Evolutionary conservation across 2,888 invertebrate species (phyloP).

Genomic region (Phyllotreta striolata): DNA sequence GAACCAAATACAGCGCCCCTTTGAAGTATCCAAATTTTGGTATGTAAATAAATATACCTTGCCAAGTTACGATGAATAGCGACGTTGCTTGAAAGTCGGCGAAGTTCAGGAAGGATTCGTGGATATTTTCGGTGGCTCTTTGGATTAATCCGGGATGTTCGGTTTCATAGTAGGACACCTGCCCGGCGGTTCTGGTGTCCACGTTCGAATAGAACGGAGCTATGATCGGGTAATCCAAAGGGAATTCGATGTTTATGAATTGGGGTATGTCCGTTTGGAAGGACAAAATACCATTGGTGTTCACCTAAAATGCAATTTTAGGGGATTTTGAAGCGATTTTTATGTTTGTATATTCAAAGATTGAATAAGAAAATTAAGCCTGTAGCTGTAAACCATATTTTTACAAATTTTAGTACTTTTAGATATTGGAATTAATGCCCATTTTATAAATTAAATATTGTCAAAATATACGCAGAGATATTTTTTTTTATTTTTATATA

Average conservation of each 20-base stretch:
- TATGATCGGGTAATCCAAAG: conserved; percentile 87
- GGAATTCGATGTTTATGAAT: conserved; percentile 89
- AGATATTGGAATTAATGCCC: too few species aligned
- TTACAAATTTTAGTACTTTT: too few species aligned
- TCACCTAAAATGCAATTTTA: conserved; percentile 70
- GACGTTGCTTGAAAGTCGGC: conserved; percentile 77
- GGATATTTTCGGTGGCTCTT: conserved; percentile 75
- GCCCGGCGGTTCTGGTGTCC: conserved; percentile 78
- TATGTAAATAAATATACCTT: conserved; percentile 50
- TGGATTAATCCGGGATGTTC: conserved; percentile 67
- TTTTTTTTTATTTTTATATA: too few species aligned
- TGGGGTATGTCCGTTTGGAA: conserved; percentile 88
- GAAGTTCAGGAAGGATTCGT: conserved; percentile 76
- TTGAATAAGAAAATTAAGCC: neutral
- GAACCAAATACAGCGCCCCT: neutral
- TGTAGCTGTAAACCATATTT: too few species aligned
- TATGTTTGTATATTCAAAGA: too few species aligned
- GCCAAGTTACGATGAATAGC: conserved; percentile 91
- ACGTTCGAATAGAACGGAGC: conserved; percentile 92
- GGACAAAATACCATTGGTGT: conserved; percentile 88
- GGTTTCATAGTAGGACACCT: conserved; percentile 77
- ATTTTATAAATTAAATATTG: neutral
- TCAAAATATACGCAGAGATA: too few species aligned
- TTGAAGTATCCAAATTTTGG: conserved; percentile 9
- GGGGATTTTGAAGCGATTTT: neutral